These are phyloP conservation scores for Poeciliopsis turrubarensis DNA, from an alignment of 2,113 vertebrate genomes.

Conservation along the genomic window DNA sequence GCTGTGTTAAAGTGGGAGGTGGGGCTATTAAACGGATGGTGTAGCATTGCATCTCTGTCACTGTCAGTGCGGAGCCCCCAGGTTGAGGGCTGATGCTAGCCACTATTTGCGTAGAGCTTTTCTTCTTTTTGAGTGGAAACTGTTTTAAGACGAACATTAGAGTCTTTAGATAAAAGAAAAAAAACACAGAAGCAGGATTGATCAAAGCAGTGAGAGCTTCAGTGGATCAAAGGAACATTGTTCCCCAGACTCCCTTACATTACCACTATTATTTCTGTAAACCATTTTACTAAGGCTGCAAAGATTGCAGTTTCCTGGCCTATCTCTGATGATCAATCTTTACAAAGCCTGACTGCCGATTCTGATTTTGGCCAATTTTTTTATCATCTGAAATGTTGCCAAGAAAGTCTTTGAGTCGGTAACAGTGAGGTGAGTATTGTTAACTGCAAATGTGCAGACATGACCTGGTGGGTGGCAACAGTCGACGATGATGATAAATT, in stretches of 20 bases:
- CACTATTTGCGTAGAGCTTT: constrained; percentile 20
- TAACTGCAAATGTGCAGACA: too few relatives aligned
- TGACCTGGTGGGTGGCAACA: too few relatives aligned
- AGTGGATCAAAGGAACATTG: constrained; percentile 21
- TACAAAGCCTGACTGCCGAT: too few relatives aligned
- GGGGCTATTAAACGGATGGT: constrained; percentile 45
- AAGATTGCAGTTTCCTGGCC: too few relatives aligned
- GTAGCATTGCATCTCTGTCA: constrained; percentile 50
- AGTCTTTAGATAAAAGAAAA: constrained; percentile 17
- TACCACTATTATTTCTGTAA: too few relatives aligned
- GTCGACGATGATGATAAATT: too few relatives aligned
- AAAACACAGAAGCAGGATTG: not conserved
- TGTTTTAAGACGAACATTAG: not conserved
- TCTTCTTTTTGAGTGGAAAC: not conserved
- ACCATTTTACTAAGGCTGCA: too few relatives aligned
- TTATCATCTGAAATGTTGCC: too few relatives aligned
- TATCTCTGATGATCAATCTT: too few relatives aligned
- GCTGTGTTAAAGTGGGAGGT: constrained; percentile 48
- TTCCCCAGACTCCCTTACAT: not conserved
- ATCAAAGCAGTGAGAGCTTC: constrained; percentile 23
- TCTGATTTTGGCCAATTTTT: too few relatives aligned
- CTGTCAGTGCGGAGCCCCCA: constrained; percentile 51
- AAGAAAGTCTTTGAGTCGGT: too few relatives aligned
- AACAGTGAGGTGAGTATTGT: too few relatives aligned
- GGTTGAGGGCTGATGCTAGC: constrained; percentile 24